These are phyloP conservation scores for Phylloscopus trochilus DNA, from an alignment of 2,113 vertebrate genomes.

Conservation along the genomic window DNA sequence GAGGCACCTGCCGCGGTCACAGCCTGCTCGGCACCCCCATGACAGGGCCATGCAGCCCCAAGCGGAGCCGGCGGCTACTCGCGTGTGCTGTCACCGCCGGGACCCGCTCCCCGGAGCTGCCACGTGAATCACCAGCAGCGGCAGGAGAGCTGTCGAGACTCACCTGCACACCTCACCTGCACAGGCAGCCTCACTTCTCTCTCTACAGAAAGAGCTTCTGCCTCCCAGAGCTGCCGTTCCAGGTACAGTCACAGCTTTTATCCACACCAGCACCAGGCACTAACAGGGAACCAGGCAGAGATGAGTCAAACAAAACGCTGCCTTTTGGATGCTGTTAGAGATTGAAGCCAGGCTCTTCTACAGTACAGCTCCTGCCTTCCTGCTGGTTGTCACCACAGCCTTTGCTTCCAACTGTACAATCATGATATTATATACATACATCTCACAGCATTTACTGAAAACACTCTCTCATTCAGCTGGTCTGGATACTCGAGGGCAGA, in stretches of 20 bases:
- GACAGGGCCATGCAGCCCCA: background rate
- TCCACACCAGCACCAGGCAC: background rate
- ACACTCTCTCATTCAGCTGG: background rate
- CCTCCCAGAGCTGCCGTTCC: background rate
- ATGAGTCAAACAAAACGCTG: background rate
- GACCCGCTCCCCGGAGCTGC: background rate
- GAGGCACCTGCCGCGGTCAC: accelerated
- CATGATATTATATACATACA: background rate
- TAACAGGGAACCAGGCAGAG: background rate
- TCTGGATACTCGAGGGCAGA: background rate
- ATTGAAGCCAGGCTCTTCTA: background rate
- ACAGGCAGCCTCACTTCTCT: background rate
- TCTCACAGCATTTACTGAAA: background rate
- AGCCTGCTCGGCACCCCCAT: accelerated
- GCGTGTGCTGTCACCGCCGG: accelerated
- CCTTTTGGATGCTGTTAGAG: background rate
- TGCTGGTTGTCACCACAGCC: background rate
- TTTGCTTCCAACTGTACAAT: background rate
- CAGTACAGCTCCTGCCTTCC: background rate
- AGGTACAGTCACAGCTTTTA: background rate
- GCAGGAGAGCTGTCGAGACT: background rate
- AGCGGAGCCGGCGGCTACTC: background rate
- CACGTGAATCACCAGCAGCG: accelerated
- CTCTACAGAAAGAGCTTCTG: background rate
- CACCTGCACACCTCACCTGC: background rate